Evolutionary conservation across 2,113 vertebrate species (phyloP).

Genomic region (Orthonyx spaldingii): DNA sequence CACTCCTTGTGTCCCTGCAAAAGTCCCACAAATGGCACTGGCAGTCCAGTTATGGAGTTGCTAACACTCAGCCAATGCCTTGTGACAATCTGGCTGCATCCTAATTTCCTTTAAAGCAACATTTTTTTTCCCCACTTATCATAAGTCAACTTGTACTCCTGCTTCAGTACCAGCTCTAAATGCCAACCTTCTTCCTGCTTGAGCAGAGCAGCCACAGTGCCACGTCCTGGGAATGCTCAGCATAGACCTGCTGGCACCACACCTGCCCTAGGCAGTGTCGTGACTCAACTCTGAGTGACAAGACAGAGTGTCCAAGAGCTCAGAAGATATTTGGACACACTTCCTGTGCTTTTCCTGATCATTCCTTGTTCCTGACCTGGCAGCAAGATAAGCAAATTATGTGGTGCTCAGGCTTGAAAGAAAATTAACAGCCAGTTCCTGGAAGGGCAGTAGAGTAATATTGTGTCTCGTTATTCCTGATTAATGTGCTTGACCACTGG

Average conservation of each 20-base stretch:
- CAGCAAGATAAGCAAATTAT: not conserved
- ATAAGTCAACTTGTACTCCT: not conserved
- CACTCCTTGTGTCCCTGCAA: not conserved
- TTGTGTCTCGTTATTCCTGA: not conserved
- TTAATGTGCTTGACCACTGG: not conserved
- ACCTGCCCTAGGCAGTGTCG: not conserved
- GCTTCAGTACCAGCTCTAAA: not conserved
- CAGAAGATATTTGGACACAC: not conserved
- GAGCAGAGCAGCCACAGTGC: not conserved
- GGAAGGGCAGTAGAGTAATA: not conserved
- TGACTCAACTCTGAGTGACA: not conserved
- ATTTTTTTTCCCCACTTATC: not conserved
- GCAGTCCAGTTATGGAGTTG: not conserved
- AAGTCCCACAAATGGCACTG: not conserved
- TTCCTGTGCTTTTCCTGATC: not conserved
- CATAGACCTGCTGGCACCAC: not conserved
- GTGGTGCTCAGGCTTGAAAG: not conserved
- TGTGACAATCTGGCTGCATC: not conserved
- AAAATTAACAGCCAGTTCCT: not conserved
- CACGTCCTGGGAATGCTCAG: not conserved
- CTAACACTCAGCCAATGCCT: not conserved
- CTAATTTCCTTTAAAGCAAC: not conserved
- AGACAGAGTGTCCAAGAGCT: not conserved
- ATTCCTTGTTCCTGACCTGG: not conserved
- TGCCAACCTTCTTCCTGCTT: not conserved